These are phyloP conservation scores for Barypeithes pellucidus DNA, from an alignment of 2,888 invertebrate species.

Conservation along the genomic window DNA sequence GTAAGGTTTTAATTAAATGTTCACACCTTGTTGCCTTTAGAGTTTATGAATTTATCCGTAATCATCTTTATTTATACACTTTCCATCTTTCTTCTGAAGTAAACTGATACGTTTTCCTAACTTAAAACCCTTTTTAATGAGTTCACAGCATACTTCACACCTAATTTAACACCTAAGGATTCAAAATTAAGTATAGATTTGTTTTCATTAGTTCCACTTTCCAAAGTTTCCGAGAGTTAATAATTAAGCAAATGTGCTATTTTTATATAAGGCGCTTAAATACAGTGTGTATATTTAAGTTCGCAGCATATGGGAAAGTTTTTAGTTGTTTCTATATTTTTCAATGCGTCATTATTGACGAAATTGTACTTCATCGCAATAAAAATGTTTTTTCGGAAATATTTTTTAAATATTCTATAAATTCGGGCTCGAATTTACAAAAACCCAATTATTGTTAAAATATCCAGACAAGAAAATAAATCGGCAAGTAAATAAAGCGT, in stretches of 20 bases:
- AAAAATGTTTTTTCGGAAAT: too few relatives aligned
- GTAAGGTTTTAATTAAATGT: constrained; percentile 46
- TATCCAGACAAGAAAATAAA: neutral
- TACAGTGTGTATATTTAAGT: too few relatives aligned
- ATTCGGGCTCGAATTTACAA: too few relatives aligned
- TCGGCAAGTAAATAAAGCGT: neutral
- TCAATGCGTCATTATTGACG: too few relatives aligned
- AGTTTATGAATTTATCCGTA: constrained; percentile 25
- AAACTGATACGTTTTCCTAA: constrained; percentile 18
- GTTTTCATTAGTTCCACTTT: constrained; percentile 4
- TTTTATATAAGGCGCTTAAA: too few relatives aligned
- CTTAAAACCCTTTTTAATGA: constrained; percentile 12
- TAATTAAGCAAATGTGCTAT: too few relatives aligned
- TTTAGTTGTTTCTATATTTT: too few relatives aligned
- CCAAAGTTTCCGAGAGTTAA: neutral
- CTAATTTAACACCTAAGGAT: constrained; percentile 5
- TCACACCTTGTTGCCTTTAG: constrained; percentile 46
- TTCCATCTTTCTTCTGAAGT: neutral
- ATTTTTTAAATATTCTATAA: too few relatives aligned
- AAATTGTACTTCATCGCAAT: too few relatives aligned
- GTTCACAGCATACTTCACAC: constrained; percentile 10
- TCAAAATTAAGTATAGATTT: constrained; percentile 9
- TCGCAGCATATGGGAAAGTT: too few relatives aligned
- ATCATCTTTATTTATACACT: constrained; percentile 26
- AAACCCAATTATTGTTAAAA: neutral